Evolutionary conservation across 2,797 vertebrate species (phyloP), one percentile per base, ranked within the genome.

Genomic region (Phrynocephalus forsythii): DNA sequence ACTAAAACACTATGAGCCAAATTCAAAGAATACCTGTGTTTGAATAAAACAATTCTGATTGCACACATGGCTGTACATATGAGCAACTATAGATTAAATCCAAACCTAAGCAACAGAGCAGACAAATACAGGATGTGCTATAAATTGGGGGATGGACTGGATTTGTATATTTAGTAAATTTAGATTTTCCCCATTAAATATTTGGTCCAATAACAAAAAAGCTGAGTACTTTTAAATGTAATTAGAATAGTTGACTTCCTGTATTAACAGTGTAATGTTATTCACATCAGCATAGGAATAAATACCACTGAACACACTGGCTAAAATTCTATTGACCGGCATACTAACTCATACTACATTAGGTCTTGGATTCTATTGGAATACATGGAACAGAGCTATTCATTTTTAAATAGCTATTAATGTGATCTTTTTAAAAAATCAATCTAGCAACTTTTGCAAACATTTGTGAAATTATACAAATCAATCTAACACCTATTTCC

Each of bases 1-100:
- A 88, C 22, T 87, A 88, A 80, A 89, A 76, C 75, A 86, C 60
- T 76, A 76, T 82, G 63, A 84, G 72, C 48, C 82, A 87, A 81
- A 85, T 63, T 85, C 33, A 67, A 2, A 83, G 50, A 20, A 50
- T 8, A n/a, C 88, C 48, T 24, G 26, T 2, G 0, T 28, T 69
- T 52, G 84, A 67, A 10, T 28, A n/a, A 4, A 33, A 73, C 78
- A 78, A 30, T 52, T 52, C 71, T 76, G 28, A 26, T 13, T 82
- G 82, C 67, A 80, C 71, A 82, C 68, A 4, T 7, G 71, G 79
- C 22, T 16, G 50, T 69, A 90, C 10, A 67, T 44, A 5, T 16
- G 18, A 87, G 63, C n/a, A 85, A 77, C 2, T 26, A 75, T 33
- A 26, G 63, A 28, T 69, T 33, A 8, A 81, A 84, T 50, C 0